A percentile compares a stretch with the other conserved stretches of the same genome.
Evolutionary conservation across 2,797 vertebrate species (phyloP).

Genomic region (Aldrovandia affinis): DNA sequence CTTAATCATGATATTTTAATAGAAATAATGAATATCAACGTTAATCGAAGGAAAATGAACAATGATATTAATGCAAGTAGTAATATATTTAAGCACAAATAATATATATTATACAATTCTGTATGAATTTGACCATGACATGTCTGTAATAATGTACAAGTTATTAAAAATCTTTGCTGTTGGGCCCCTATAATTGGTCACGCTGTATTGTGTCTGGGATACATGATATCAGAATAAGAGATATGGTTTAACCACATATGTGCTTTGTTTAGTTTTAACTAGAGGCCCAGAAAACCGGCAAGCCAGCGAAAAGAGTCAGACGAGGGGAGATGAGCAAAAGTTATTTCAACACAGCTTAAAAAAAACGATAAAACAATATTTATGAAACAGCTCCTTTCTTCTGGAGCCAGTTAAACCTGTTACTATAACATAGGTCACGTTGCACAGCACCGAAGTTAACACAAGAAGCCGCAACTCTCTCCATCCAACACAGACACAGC

Average conservation of each 20-base stretch:
- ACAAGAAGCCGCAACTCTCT: neutral
- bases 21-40: too few species aligned
- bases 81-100: neutral
- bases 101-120: too few species aligned
- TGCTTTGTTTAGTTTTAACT: neutral
- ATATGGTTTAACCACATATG: neutral
- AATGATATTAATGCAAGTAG: neutral
- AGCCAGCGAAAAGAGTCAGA: neutral
- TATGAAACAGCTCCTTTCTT: neutral
- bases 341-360: neutral
- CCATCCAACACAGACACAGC: neutral
- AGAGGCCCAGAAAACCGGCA: neutral
- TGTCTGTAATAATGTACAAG: too few species aligned
- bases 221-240: neutral
- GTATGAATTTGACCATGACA: too few species aligned
- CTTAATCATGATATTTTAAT: too few species aligned
- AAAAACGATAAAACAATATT: neutral
- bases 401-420: neutral
- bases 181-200: too few species aligned
- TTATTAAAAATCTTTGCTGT: too few species aligned
- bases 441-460: neutral
- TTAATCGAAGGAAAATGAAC: neutral
- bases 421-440: neutral
- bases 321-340: neutral
- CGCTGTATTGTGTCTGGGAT: neutral